A percentile compares a stretch with the other conserved stretches of the same genome.
These are phyloP conservation scores for Diabrotica undecimpunctata DNA, from an alignment of 1,140 invertebrate species.

Conservation along the genomic window DNA sequence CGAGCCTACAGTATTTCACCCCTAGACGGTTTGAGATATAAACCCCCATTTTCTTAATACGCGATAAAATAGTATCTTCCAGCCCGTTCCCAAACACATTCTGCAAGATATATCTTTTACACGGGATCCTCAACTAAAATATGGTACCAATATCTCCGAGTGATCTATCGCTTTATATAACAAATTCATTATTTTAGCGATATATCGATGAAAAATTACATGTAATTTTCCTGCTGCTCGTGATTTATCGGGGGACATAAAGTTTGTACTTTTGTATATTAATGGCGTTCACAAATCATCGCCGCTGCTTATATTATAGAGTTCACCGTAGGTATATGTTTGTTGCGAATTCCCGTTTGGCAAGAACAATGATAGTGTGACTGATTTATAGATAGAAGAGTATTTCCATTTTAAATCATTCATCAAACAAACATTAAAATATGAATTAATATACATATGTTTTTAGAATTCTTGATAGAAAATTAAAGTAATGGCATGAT, in stretches of 20 bases:
- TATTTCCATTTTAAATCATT: no score
- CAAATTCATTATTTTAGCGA: conserved; percentile 2
- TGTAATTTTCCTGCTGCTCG: not conserved
- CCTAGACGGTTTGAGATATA: not conserved
- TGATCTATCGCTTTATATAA: not conserved
- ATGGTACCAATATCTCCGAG: conserved; percentile 1
- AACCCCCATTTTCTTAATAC: conserved; percentile 2
- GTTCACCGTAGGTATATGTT: not conserved
- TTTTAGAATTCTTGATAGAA: no score
- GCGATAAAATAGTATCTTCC: conserved; percentile 2
- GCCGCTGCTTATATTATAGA: conserved; percentile 2
- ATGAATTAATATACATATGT: no score
- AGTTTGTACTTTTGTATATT: conserved; percentile 3
- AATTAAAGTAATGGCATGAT: no score
- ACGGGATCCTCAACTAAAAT: conserved; percentile 2
- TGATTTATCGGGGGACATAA: not conserved
- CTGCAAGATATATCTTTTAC: not conserved
- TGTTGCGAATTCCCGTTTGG: not conserved
- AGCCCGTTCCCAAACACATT: not conserved
- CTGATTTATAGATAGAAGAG: not conserved
- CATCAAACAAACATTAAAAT: no score
- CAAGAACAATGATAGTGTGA: not conserved
- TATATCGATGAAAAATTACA: conserved; percentile 3
- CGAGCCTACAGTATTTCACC: conserved; percentile 1
- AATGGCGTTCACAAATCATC: not conserved